Evolutionary conservation across 2,113 vertebrate genomes (phyloP), one percentile per base, ranked within the genome.

Genomic region (Brachyhypopomus occidentalis): DNA sequence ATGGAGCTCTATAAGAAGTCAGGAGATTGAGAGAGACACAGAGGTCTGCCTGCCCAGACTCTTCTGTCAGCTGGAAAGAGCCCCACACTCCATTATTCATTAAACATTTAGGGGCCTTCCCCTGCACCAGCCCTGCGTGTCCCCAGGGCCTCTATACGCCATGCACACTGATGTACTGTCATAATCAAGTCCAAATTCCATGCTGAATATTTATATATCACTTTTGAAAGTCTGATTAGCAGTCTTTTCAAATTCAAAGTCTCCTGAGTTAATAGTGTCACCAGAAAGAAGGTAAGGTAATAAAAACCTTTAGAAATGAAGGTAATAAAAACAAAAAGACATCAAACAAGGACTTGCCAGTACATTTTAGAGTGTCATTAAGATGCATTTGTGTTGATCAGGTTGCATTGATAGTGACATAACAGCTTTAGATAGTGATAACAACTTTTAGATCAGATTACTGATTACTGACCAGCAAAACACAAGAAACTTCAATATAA

Each of bases 51-150:
- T 19, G 22, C 38, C 20, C 70, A 16, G 6, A 17, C 78, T 27
- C 48, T 45, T 77, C 69, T 80, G 62, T 80, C 83, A 87, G 76
- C 75, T 83, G 56, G 74, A 64, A 75, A 59, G 17, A 34, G 62
- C 72, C 60, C 48, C 64, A 27, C 59, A 69, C 60, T 60, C 64
- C 34, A 64, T 59, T 60, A 74, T n/a, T 78, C 76, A 86, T 89
- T 70, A 83, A 87, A 87, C 79, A 89, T 85, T 87, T 80, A 88
- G 25, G 23, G 56, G 38, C 41, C 60, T 45, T 64, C 7, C 48
- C 30, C 67, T 52, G 19, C 3, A 22, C 19, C 48, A 69, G 55
- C 67, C 72, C 45, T 73, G 67, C 34, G 14, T 67, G 55, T 60
- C 71, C 58, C 38, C 30, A 25, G 74, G 52, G 58, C 4, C 27